Percentiles rank a stretch among this genome's conserved stretches.
phyloP scores from a whole-genome alignment of 2,113 vertebrate species.

The Zonotrichia leucophrys region DNA sequence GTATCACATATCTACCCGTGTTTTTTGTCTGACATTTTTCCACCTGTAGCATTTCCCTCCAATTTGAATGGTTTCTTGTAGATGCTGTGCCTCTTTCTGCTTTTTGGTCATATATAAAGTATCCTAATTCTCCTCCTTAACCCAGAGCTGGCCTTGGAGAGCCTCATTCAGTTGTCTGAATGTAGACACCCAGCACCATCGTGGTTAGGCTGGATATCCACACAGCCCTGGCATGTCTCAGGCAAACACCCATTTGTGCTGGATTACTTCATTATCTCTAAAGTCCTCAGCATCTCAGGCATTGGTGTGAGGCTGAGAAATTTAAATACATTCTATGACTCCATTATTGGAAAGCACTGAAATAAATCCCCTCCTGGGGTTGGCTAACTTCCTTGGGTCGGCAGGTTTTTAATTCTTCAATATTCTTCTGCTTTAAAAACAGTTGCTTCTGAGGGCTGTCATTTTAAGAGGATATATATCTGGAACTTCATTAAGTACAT shows the following conservation, averaged over 20 bases:
- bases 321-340: neutral
- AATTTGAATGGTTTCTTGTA: neutral
- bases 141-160: neutral
- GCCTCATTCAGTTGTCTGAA: rapidly evolving
- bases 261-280: neutral
- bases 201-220: neutral
- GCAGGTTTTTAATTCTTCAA: constrained; percentile 7
- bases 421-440: constrained; percentile 31
- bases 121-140: neutral
- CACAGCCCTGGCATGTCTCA: neutral
- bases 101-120: neutral
- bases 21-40: neutral
- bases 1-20: rapidly evolving
- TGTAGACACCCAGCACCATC: neutral
- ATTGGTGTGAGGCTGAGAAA: neutral
- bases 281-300: neutral
- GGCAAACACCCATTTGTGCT: neutral
- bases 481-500: constrained; percentile 53
- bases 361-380: constrained; percentile 16
- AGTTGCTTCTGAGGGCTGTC: constrained; percentile 28
- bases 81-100: neutral
- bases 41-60: neutral
- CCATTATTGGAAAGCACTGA: neutral
- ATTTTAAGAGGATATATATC: constrained; percentile 56
- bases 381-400: neutral